These are phyloP conservation scores for Athalia circularis DNA, from an alignment of 2,888 invertebrate species.

Conservation along the genomic window DNA sequence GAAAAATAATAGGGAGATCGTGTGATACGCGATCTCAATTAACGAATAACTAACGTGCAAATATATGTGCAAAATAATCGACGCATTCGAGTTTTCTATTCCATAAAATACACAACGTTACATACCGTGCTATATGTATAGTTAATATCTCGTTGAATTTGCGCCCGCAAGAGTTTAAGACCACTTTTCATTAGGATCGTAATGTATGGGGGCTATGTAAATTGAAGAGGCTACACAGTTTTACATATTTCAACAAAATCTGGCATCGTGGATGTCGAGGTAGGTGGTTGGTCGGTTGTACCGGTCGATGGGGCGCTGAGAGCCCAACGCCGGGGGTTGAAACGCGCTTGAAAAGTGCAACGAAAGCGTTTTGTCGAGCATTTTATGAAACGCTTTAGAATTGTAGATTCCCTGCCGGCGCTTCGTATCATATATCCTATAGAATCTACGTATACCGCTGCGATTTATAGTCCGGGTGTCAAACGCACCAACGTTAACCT, in stretches of 20 bases:
- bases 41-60: too few species aligned
- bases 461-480: conserved; percentile 55
- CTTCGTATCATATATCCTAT: too few species aligned
- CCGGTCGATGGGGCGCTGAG: conserved; percentile 46
- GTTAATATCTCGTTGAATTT: not conserved
- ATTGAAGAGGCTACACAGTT: conserved; percentile 73
- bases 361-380: conserved; percentile 72
- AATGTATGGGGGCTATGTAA: conserved; percentile 66
- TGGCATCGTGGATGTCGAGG: conserved; percentile 45
- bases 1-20: too few species aligned
- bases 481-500: conserved; percentile 31
- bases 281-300: not conserved
- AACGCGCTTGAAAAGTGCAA: conserved; percentile 72
- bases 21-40: too few species aligned
- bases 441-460: conserved; percentile 1
- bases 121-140: too few species aligned
- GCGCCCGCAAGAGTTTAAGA: conserved; percentile 33
- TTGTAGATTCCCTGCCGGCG: conserved; percentile 70
- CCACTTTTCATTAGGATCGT: conserved; percentile 64
- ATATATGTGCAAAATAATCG: too few species aligned
- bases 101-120: too few species aligned
- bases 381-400: conserved; percentile 74
- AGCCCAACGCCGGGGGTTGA: conserved; percentile 43
- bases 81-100: too few species aligned
- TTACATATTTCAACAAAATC: conserved; percentile 73